Evolutionary conservation across 1,140 invertebrate species (phyloP).

Genomic region (Chlorops oryzae): DNA sequence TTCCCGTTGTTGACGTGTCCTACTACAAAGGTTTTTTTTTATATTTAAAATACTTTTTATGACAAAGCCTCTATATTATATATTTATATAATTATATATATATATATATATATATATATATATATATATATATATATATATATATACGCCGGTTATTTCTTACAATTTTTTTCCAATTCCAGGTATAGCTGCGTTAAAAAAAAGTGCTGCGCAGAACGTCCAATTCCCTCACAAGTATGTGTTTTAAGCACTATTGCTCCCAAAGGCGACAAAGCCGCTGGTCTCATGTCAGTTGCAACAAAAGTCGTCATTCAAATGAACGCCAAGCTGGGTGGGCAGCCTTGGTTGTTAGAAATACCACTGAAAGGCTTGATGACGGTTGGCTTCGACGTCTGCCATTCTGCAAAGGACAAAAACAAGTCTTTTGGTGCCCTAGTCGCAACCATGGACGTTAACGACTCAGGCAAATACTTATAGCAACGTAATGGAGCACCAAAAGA

Average conservation of each 20-base stretch:
- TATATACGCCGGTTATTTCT: not conserved
- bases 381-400: slow-evolving; percentile 82
- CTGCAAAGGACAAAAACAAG: slow-evolving; percentile 54
- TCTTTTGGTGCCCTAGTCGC: slow-evolving; percentile 71
- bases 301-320: slow-evolving; percentile 81
- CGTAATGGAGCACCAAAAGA: slow-evolving; percentile 55
- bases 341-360: slow-evolving; percentile 71
- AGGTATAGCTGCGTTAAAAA: slow-evolving; percentile 62
- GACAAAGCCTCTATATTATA: too few species aligned
- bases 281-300: slow-evolving; percentile 66
- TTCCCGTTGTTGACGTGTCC: too few species aligned
- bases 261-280: slow-evolving; percentile 5
- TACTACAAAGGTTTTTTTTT: too few species aligned
- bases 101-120: too few species aligned
- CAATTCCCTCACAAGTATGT: slow-evolving; percentile 68
- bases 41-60: too few species aligned
- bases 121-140: not conserved
- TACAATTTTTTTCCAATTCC: not conserved
- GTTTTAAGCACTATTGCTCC: slow-evolving; percentile 51
- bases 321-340: slow-evolving; percentile 79
- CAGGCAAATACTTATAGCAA: slow-evolving; percentile 9
- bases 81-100: too few species aligned
- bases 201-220: slow-evolving; percentile 68
- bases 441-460: slow-evolving; percentile 63
- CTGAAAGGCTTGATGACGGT: slow-evolving; percentile 66